Percentiles rank a stretch among this genome's conserved stretches.
Evolutionary conservation across 2,113 vertebrate species (phyloP).

Genomic region (Microcebus jonahi): DNA sequence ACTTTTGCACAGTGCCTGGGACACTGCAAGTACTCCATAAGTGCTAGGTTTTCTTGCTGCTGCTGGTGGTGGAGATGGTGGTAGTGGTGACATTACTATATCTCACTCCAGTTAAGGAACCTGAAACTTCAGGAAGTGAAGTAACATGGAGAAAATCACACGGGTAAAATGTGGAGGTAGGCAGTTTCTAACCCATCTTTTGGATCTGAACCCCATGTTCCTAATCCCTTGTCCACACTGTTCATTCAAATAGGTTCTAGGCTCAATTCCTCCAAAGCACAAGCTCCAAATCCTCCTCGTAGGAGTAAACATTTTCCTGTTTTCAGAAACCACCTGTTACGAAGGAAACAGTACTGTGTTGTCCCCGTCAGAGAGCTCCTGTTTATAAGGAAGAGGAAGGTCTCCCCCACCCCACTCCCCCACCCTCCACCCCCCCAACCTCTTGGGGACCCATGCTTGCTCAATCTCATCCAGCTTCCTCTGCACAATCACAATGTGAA

Average conservation of each 20-base stretch:
- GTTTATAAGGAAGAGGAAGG: slow-evolving; percentile 45
- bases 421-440: neutral
- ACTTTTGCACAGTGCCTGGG: neutral
- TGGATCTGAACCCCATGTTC: neutral
- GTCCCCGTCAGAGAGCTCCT: neutral
- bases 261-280: neutral
- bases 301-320: neutral
- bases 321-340: neutral
- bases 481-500: neutral
- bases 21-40: neutral
- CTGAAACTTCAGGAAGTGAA: neutral
- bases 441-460: neutral
- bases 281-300: neutral
- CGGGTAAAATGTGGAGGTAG: rapidly evolving
- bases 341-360: neutral
- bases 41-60: neutral
- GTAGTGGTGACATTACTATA: neutral
- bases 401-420: neutral
- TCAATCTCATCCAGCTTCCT: slow-evolving; percentile 12
- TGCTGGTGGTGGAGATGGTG: too few relatives aligned
- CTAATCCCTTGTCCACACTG: neutral
- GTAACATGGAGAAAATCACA: neutral
- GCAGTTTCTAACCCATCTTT: neutral
- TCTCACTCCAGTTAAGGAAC: neutral
- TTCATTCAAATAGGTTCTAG: neutral